Conservation (phyloP, 1,140 invertebrate species). For the Anastatus disparis region DNA sequence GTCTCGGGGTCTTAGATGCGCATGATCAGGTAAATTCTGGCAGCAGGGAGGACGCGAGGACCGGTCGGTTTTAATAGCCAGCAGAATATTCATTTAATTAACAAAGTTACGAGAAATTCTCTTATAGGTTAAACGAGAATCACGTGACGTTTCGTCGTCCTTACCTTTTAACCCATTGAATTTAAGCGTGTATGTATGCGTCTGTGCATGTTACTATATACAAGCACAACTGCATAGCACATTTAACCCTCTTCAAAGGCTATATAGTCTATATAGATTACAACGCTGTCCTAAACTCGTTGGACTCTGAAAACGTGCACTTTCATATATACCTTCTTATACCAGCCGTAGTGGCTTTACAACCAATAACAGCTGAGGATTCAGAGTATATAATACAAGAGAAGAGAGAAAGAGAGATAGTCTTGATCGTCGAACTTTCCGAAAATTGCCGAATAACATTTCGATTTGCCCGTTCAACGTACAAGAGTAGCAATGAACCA, state of each 20-base stretch:
- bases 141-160: slow-evolving; percentile 30
- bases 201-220: too few species aligned
- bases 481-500: slow-evolving; percentile 1
- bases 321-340: not conserved
- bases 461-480: slow-evolving; percentile 25
- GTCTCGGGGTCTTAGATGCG: too few species aligned
- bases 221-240: slow-evolving; percentile 26
- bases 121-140: slow-evolving; percentile 35
- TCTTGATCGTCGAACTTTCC: slow-evolving; percentile 3
- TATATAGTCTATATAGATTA: not conserved
- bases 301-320: not conserved
- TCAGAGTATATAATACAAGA: too few species aligned
- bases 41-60: not conserved
- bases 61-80: not conserved
- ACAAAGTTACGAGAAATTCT: slow-evolving; percentile 38
- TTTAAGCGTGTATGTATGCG: too few species aligned
- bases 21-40: too few species aligned
- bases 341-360: not conserved
- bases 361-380: not conserved
- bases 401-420: not conserved
- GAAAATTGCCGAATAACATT: slow-evolving; percentile 34
- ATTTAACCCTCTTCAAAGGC: slow-evolving; percentile 26
- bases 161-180: slow-evolving; percentile 33
- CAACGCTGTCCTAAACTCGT: slow-evolving; percentile 11
- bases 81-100: slow-evolving; percentile 28